phyloP scores from a whole-genome alignment of 2,113 vertebrate genomes.

The Chiloscyllium plagiosum region DNA sequence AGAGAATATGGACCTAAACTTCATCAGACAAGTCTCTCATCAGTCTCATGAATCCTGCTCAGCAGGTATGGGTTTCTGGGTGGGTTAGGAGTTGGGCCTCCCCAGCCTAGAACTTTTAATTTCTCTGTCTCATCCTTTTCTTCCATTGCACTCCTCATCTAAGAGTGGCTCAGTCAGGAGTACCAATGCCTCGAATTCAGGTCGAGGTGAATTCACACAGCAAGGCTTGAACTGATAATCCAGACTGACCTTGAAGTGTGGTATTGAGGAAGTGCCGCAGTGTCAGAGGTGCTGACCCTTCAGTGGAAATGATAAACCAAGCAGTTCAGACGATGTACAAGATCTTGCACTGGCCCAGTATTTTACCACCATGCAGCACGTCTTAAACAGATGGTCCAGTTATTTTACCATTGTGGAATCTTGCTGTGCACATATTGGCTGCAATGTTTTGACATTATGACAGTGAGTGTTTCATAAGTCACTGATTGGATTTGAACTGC shows the following conservation, averaged over 20 bases:
- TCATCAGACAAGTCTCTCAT: no score
- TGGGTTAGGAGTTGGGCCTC: not conserved
- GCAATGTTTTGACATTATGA: not conserved
- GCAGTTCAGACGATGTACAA: not conserved
- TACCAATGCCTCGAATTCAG: not conserved
- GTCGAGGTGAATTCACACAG: not conserved
- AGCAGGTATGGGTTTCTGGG: not conserved
- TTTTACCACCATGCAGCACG: not conserved
- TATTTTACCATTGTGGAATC: not conserved
- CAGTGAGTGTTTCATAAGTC: not conserved
- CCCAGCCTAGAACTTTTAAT: not conserved
- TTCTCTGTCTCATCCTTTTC: not conserved
- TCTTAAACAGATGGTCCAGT: not conserved
- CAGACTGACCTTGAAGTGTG: not conserved
- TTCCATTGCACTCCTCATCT: not conserved
- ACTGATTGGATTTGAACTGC: not conserved
- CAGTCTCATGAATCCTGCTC: not conserved
- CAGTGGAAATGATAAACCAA: not conserved
- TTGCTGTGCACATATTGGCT: not conserved
- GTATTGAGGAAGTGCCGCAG: not conserved
- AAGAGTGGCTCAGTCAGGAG: not conserved
- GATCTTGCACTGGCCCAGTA: not conserved
- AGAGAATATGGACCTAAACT: no score
- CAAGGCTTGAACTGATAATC: not conserved
- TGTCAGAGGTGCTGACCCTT: not conserved